These are phyloP conservation scores for Dipodomys ordii DNA, from an alignment of 2,113 vertebrate species.

Conservation along the genomic window DNA sequence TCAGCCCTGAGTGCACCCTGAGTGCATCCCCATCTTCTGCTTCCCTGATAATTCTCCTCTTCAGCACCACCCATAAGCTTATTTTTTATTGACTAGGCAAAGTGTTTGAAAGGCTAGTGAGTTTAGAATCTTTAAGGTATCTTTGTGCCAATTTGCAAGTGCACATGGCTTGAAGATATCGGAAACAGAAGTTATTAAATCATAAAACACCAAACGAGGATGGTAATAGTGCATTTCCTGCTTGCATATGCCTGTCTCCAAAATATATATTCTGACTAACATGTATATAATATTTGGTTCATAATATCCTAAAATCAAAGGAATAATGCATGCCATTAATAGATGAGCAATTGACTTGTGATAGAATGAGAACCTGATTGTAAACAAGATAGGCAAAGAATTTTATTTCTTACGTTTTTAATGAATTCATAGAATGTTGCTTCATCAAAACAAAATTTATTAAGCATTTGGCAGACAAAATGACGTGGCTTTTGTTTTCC, in stretches of 20 bases:
- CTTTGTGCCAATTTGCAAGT: conserved; percentile 35
- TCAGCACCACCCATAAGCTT: not conserved
- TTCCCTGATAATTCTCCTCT: conserved; percentile 66
- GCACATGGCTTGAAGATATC: conserved; percentile 60
- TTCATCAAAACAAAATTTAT: not conserved
- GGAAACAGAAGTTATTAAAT: not conserved
- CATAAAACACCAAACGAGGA: not conserved
- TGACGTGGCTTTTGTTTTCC: not conserved
- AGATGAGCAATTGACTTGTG: conserved; percentile 10
- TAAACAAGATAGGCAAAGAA: not conserved
- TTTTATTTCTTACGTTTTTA: not conserved
- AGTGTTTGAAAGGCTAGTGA: conserved; percentile 72
- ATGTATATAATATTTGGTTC: not conserved
- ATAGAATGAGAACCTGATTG: conserved; percentile 16
- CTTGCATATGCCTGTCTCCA: not conserved
- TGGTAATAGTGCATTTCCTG: not conserved
- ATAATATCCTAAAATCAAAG: not conserved
- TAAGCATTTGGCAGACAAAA: not conserved
- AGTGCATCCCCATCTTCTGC: not conserved
- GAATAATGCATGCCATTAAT: not conserved
- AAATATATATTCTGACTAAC: not conserved
- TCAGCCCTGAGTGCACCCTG: not conserved
- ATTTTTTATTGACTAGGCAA: conserved; percentile 33
- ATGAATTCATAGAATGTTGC: not conserved
- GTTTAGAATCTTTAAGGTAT: conserved; percentile 67